phyloP scores from a whole-genome alignment of 2,888 invertebrate genomes.

The Xylophagus ater region DNA sequence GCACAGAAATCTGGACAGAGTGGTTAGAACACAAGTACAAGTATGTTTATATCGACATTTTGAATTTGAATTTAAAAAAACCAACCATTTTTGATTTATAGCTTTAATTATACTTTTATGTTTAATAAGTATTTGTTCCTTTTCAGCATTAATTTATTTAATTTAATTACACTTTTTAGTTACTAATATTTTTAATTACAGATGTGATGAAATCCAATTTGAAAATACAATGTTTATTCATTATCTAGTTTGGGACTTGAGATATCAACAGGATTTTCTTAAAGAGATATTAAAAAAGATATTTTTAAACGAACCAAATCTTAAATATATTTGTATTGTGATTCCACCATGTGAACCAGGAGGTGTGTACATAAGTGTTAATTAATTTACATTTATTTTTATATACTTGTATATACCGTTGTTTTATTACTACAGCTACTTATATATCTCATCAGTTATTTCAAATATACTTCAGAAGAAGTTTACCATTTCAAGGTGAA shows the following conservation, averaged over 20 bases:
- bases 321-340: constrained; percentile 12
- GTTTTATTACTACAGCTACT: constrained; percentile 11
- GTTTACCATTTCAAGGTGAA: constrained; percentile 7
- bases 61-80: background rate
- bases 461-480: constrained; percentile 11
- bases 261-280: constrained; percentile 5
- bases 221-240: constrained; percentile 50
- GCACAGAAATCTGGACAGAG: constrained; percentile 45
- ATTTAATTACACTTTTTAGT: constrained; percentile 5
- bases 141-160: constrained; percentile 4
- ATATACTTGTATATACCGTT: background rate
- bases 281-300: constrained; percentile 1
- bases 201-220: constrained; percentile 1
- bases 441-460: constrained; percentile 11
- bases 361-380: background rate
- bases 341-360: constrained; percentile 9
- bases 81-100: background rate
- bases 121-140: too few species aligned
- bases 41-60: constrained; percentile 27
- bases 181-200: constrained; percentile 8
- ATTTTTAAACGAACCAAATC: constrained; percentile 6
- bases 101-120: too few species aligned
- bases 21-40: constrained; percentile 48
- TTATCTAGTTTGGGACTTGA: constrained; percentile 44
- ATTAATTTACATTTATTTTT: background rate